Evolutionary conservation across 2,888 invertebrate species (phyloP), one percentile per base, ranked within the genome.

Genomic region (Blastobasis adustella): DNA sequence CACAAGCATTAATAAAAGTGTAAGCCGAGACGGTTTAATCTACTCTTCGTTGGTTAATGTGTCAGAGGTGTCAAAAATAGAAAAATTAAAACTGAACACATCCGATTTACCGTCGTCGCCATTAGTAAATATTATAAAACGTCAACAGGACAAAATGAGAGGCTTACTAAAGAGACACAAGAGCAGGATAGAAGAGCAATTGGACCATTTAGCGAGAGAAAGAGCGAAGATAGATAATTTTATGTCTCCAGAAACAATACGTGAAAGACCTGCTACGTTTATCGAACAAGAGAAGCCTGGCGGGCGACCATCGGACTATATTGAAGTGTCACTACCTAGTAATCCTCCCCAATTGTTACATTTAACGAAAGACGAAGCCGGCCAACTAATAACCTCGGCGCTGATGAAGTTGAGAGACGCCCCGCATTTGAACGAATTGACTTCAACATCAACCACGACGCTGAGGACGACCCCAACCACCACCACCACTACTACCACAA

Each of bases 1-100:
- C 46, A 82, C 85, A 1, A 78, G 73, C 54, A 83, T 86, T 4
- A 85, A 86, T 52, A 85, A 85, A 60, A 82, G 76, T 45, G 82
- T 69, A 48, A 79, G 82, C 49, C 79, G 73, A 59, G 72, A 82
- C 54, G 87, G 86, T 1, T 39, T 82, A 0, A 47, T 71, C 0
- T 82, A 76, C 58, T 76, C 76, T 9, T 80, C 84, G 0, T 58
- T 79, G 46, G 72, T 85, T 0, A 87, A 86, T 49, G 75, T 86
- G 1, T 81, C 85, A 5, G 78, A 84, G 64, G 73, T 87, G 60
- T 81, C 85, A 0, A 82, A 82, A 66, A 56, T 83, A 6, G 73
- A 76, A 51, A 70, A 74, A 8, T 5, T 42, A n/a, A 42, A 42
- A 41, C 40, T 41, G 39, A 7, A 10, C 6, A 49, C 43, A 5